A percentile compares a stretch with the other conserved stretches of the same genome.
These are phyloP conservation scores for Gnathonemus longibarbis DNA, from an alignment of 2,113 vertebrate species.

Conservation along the genomic window DNA sequence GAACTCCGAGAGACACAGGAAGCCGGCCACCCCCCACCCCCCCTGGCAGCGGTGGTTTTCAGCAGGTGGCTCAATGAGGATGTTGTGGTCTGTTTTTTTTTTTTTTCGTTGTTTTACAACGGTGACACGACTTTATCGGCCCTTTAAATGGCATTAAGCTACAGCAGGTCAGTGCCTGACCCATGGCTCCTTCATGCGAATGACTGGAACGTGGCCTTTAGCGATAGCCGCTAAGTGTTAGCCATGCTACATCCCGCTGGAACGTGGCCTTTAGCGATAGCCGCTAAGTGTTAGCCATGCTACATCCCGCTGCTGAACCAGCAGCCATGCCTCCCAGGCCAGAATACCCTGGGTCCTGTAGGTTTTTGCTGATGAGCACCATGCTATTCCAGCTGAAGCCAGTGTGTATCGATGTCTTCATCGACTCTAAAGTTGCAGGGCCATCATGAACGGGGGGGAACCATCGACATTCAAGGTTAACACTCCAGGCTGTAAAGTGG, in stretches of 20 bases:
- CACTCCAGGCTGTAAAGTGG: neutral
- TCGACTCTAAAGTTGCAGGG: neutral
- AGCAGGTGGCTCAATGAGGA: neutral
- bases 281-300: too few relatives aligned
- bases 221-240: neutral
- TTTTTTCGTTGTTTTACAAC: neutral
- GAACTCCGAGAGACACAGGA: neutral
- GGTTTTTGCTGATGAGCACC: neutral
- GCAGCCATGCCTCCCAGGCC: neutral
- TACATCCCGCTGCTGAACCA: neutral
- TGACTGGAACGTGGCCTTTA: neutral
- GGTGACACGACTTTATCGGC: neutral
- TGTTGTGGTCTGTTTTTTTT: neutral
- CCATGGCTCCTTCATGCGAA: neutral
- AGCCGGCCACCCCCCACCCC: neutral
- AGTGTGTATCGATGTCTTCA: neutral
- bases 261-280: too few relatives aligned
- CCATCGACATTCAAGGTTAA: neutral
- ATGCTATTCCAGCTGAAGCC: neutral
- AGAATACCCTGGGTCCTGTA: neutral
- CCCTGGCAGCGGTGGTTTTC: neutral
- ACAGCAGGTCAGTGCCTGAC: neutral
- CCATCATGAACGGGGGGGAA: neutral
- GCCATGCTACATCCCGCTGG: neutral
- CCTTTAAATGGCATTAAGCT: neutral